Conservation (phyloP, 2,888 invertebrate species). For the Norana najaformis region DNA sequence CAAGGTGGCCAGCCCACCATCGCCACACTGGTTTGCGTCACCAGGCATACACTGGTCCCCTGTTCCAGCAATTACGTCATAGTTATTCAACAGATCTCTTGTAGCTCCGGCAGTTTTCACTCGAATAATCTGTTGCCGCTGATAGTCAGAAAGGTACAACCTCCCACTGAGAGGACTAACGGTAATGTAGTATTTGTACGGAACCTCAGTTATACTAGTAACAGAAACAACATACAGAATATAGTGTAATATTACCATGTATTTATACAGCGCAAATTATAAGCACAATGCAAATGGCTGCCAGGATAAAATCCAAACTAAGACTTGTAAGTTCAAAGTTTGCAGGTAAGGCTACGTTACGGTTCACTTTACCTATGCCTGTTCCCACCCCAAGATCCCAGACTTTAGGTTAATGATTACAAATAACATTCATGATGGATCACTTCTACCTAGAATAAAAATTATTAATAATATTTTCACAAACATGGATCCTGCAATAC, state of each 20-base stretch:
- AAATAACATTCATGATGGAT: too few species aligned
- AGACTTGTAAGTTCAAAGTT: too few species aligned
- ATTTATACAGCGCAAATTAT: too few species aligned
- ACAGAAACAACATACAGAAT: neutral
- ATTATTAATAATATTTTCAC: neutral
- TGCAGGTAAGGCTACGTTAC: too few species aligned
- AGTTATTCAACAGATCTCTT: slow-evolving; percentile 69
- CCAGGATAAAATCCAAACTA: too few species aligned
- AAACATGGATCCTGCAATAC: neutral
- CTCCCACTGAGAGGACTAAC: slow-evolving; percentile 94
- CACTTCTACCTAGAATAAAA: too few species aligned
- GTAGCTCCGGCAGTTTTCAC: slow-evolving; percentile 61
- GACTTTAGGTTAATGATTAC: too few species aligned
- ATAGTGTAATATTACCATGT: neutral
- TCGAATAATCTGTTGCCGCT: slow-evolving; percentile 55
- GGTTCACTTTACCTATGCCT: too few species aligned
- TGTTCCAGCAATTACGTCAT: slow-evolving; percentile 91
- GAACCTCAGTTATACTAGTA: slow-evolving; percentile 87
- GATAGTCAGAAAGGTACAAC: slow-evolving; percentile 93
- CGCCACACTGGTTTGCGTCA: slow-evolving; percentile 81
- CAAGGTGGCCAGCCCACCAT: slow-evolving; percentile 85
- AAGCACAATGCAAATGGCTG: too few species aligned
- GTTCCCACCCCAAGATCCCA: too few species aligned
- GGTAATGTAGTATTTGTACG: slow-evolving; percentile 94
- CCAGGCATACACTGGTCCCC: slow-evolving; percentile 79